These are phyloP conservation scores for Ciona savignyi DNA, from an alignment of 23 tunicate species.

Conservation along the genomic window DNA sequence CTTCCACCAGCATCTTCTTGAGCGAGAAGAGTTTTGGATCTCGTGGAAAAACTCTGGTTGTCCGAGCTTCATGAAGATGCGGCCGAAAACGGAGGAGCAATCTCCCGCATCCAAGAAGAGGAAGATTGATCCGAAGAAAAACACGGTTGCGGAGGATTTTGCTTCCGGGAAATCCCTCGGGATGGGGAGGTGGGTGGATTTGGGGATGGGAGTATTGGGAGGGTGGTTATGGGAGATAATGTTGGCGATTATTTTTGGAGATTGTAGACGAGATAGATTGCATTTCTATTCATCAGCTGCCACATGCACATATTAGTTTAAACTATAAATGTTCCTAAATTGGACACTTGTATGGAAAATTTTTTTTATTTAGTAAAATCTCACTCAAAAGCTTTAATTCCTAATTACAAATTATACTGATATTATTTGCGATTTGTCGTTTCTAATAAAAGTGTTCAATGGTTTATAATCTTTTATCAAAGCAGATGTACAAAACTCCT, in stretches of 20 bases:
- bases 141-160: slow-evolving; percentile 63
- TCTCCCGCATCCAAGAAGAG: slow-evolving; percentile 22
- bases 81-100: slow-evolving; percentile 13
- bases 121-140: slow-evolving; percentile 19
- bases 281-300: too few species aligned
- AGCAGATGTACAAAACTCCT: too few species aligned
- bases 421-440: too few species aligned
- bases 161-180: slow-evolving; percentile 61
- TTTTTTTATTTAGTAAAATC: too few species aligned
- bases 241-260: too few species aligned
- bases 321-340: background rate
- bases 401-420: too few species aligned
- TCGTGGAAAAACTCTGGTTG: slow-evolving; percentile 96
- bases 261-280: too few species aligned
- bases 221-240: too few species aligned
- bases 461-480: too few species aligned
- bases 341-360: too few species aligned
- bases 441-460: too few species aligned
- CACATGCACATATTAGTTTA: background rate
- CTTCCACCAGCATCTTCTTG: slow-evolving; percentile 66
- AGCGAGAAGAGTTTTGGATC: slow-evolving; percentile 93
- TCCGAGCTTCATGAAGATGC: slow-evolving; percentile 74
- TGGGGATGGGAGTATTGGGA: too few species aligned
- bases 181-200: slow-evolving; percentile 96
- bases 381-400: background rate